Evolutionary conservation across 2,797 vertebrate species (phyloP), one percentile per base, ranked within the genome.

Genomic region (Anguilla megastoma): DNA sequence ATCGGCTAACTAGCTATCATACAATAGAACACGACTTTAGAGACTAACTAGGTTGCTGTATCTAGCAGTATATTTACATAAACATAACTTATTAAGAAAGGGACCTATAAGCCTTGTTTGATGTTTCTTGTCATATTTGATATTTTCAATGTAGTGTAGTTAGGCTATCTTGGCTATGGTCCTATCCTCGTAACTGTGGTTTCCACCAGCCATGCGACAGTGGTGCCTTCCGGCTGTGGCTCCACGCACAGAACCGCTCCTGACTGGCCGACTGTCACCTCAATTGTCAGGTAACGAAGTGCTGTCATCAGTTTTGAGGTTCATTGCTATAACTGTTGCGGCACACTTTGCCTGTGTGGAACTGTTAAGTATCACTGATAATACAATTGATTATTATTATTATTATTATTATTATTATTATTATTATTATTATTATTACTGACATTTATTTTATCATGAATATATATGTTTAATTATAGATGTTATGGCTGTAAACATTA

Each of bases 141-240:
- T 82, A 50, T 24, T 50, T 82, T 82, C 45, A 24, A 82, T 82
- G 18, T 82, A 82, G 1, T 48, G 16, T 79, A 45, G 74, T 41
- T 21, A 16, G 16, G 16, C 33, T 21, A 9, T 50, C 24, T n/a
- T 24, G 45, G 6, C 9, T 50, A 82, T 10, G 50, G 79, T 50
- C 74, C 74, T 79, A 45, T 79, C 16, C 74, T 9, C 41, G 58
- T 69, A 56, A 74, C 60, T 88, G 58, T 69, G 52, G 88, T 91
- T 92, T 91, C 90, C 74, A 91, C 88, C 90, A 95, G 95, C 94
- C 96, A 97, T 97, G 96, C 95, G 96, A 92, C 96, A 97, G 95
- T 96, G 96, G 96, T 95, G 96, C 89, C 95, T 96, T 93, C 95
- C 96, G 93, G 94, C 94, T 80, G 95, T 96, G 95, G 95, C 95